Evolutionary conservation across 2,888 invertebrate species (phyloP).

Genomic region (Heliconius ethilla): DNA sequence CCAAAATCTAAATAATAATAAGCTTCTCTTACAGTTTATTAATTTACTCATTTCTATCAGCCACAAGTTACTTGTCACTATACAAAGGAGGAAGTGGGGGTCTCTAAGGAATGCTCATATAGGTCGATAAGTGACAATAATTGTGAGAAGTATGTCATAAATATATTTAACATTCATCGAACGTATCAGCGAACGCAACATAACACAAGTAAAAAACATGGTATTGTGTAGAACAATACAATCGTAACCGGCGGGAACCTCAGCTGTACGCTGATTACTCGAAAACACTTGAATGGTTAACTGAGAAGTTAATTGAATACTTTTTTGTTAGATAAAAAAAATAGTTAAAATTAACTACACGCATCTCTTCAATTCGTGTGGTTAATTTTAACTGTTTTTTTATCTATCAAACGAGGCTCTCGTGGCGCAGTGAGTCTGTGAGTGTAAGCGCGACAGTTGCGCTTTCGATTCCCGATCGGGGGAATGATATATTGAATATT

Average conservation of each 20-base stretch:
- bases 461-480: no score
- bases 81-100: slow-evolving; percentile 7
- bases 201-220: slow-evolving; percentile 35
- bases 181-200: slow-evolving; percentile 29
- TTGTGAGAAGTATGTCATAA: slow-evolving; percentile 34
- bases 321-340: slow-evolving; percentile 1
- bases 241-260: slow-evolving; percentile 30
- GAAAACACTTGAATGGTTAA: slow-evolving; percentile 16
- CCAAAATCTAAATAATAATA: not conserved
- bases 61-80: not conserved
- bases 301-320: not conserved
- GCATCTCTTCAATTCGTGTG: not conserved
- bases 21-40: not conserved
- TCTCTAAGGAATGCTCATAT: slow-evolving; percentile 14
- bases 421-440: not conserved
- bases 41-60: not conserved
- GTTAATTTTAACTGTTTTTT: not conserved
- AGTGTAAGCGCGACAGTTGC: not conserved
- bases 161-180: slow-evolving; percentile 34
- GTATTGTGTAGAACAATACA: slow-evolving; percentile 42
- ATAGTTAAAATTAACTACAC: not conserved
- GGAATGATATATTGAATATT: no score
- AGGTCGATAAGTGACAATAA: slow-evolving; percentile 6
- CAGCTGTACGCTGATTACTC: slow-evolving; percentile 32
- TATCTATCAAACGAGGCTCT: not conserved